Percentiles rank a stretch among this genome's conserved stretches.
Evolutionary conservation across 2,113 vertebrate species (phyloP).

Genomic region (Salminus brasiliensis): DNA sequence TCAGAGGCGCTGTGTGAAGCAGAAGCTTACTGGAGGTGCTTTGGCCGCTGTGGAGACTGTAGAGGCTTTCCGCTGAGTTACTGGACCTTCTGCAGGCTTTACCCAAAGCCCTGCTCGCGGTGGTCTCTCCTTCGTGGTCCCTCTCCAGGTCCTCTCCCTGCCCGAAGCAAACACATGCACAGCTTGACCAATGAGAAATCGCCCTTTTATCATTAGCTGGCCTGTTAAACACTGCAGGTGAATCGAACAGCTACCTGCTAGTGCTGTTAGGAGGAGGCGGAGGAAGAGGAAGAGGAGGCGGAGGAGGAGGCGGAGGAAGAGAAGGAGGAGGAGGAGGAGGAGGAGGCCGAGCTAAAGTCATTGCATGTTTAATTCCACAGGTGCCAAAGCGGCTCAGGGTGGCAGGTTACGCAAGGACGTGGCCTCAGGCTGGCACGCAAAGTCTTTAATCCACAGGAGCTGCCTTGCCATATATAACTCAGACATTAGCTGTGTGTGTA

Average conservation of each 20-base stretch:
- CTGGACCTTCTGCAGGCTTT: constrained; percentile 74
- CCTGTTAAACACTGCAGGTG: too few species aligned
- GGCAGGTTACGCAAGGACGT: constrained; percentile 45
- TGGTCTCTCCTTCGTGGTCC: constrained; percentile 60
- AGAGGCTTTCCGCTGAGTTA: constrained; percentile 88
- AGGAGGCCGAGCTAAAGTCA: constrained; percentile 30
- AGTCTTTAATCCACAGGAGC: constrained; percentile 66
- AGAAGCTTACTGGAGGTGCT: constrained; percentile 91
- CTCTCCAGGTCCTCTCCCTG: constrained; percentile 76
- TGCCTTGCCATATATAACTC: constrained; percentile 64
- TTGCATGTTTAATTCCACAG: constrained; percentile 53
- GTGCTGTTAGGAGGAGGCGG: not conserved
- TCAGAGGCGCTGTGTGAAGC: too few species aligned
- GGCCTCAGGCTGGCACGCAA: constrained; percentile 45
- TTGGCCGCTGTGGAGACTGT: constrained; percentile 83
- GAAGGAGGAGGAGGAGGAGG: constrained; percentile 18
- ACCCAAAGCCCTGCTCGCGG: constrained; percentile 60
- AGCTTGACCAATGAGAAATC: not conserved
- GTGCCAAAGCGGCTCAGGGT: constrained; percentile 55
- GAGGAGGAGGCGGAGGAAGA: constrained; percentile 16
- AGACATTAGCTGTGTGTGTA: constrained; percentile 55
- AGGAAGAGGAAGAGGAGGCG: too few species aligned
- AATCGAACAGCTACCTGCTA: not conserved
- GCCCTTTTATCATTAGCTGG: too few species aligned
- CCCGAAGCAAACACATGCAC: not conserved